phyloP scores from a whole-genome alignment of 1,140 invertebrate genomes.

The Drosophila yakuba region DNA sequence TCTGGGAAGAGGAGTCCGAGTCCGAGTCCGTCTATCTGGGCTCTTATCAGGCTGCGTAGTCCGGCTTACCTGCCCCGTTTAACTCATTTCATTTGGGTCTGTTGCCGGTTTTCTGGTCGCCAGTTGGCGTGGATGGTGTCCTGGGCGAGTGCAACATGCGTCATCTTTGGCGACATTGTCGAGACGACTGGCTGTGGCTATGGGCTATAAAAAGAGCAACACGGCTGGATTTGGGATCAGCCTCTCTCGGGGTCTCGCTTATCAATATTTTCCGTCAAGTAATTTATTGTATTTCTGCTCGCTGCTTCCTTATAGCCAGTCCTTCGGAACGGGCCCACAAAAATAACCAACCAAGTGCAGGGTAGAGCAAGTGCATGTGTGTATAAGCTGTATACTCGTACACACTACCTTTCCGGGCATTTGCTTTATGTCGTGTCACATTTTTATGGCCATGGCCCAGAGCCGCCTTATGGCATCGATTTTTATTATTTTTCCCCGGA shows the following conservation, averaged over 20 bases:
- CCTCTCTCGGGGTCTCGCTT: conserved; percentile 24
- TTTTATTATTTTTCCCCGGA: conserved; percentile 72
- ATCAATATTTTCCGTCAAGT: conserved; percentile 84
- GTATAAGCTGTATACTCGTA: conserved; percentile 3
- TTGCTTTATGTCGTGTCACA: conserved; percentile 77
- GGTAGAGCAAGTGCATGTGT: conserved; percentile 53
- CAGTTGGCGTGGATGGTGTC: conserved; percentile 25
- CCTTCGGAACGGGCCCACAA: conserved; percentile 28
- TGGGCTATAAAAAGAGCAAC: conserved; percentile 42
- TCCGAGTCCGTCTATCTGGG: conserved; percentile 14
- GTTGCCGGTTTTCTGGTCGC: conserved; percentile 2
- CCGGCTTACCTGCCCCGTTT: conserved; percentile 65
- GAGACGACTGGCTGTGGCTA: conserved; percentile 52
- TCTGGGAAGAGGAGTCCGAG: not conserved
- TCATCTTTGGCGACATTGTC: conserved; percentile 76
- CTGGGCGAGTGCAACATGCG: conserved; percentile 57
- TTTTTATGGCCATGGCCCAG: conserved; percentile 61
- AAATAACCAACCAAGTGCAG: not conserved
- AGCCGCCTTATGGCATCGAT: conserved; percentile 72
- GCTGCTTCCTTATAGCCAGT: conserved; percentile 53
- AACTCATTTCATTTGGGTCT: conserved; percentile 72
- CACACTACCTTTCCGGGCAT: conserved; percentile 41
- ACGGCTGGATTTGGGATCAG: conserved; percentile 36
- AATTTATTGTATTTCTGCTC: conserved; percentile 76
- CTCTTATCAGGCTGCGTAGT: conserved; percentile 55